Evolutionary conservation across 2,113 vertebrate genomes (phyloP).

Genomic region (Leptocoma aspasia): DNA sequence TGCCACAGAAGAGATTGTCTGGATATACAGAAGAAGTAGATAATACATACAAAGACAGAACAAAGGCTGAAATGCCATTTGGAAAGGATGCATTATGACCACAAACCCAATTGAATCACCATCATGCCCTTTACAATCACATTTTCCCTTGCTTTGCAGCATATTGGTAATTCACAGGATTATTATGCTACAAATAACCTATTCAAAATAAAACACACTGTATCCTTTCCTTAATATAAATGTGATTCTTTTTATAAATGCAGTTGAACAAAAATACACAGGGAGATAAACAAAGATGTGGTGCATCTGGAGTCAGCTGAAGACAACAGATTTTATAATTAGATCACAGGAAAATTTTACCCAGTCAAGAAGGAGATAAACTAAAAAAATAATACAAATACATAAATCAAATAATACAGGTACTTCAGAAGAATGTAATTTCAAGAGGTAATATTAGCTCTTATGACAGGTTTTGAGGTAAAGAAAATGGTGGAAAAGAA

Average conservation of each 20-base stretch:
- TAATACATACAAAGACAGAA: conserved; percentile 25
- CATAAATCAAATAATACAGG: not conserved
- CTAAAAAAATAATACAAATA: not conserved
- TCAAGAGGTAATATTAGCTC: not conserved
- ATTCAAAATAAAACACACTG: conserved; percentile 16
- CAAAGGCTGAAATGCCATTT: conserved; percentile 1
- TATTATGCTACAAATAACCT: conserved; percentile 48
- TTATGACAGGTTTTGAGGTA: not conserved
- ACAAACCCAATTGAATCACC: conserved; percentile 41
- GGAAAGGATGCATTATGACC: conserved; percentile 15
- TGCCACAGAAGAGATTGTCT: not conserved
- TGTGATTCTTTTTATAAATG: conserved; percentile 18
- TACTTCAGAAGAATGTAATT: not conserved
- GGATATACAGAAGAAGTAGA: not conserved
- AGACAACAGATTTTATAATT: not conserved
- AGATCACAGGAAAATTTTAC: not conserved
- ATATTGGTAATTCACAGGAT: conserved; percentile 26
- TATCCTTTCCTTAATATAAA: not conserved
- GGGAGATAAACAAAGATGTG: not conserved
- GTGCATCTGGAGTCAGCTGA: not conserved
- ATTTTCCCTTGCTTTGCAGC: conserved; percentile 23
- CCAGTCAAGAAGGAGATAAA: not conserved
- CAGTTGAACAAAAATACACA: not conserved
- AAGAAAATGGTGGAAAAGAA: not conserved
- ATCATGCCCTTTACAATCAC: conserved; percentile 31